Percentiles rank a stretch among this genome's conserved stretches.
phyloP scores from a whole-genome alignment of 1,140 invertebrate species.

The Triops longicaudatus region DNA sequence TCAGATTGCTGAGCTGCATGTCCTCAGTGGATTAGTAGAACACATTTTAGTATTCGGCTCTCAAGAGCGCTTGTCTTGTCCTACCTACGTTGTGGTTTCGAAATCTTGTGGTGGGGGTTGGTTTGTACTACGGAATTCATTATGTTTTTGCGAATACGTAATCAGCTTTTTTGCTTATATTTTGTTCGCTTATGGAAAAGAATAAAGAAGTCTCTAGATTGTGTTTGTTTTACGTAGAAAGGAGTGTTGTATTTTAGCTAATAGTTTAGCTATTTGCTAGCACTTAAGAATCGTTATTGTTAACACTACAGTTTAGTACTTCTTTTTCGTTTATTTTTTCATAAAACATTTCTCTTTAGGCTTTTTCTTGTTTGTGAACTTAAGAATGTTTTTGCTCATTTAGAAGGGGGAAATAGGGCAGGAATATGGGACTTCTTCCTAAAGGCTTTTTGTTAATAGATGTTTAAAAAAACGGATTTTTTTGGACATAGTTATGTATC shows the following conservation, averaged over 20 bases:
- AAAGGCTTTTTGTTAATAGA: not conserved
- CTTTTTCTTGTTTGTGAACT: not conserved
- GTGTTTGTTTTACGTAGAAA: not conserved
- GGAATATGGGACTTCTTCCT: not conserved
- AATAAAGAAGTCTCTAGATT: not conserved
- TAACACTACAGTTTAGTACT: not conserved
- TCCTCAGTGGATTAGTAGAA: not conserved
- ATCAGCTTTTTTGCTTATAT: not conserved
- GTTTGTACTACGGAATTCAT: too few species aligned
- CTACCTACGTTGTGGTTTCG: not conserved
- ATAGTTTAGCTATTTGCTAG: conserved; percentile 10
- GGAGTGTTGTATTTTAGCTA: too few species aligned
- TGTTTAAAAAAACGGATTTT: not conserved
- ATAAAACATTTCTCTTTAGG: not conserved
- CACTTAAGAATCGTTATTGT: not conserved
- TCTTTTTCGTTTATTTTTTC: not conserved
- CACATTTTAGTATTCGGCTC: not conserved
- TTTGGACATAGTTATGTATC: not conserved
- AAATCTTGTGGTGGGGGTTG: too few species aligned
- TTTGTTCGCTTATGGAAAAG: not conserved
- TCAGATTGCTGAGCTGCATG: conserved; percentile 13
- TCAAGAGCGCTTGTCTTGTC: not conserved
- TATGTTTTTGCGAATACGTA: not conserved
- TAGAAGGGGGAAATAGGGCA: not conserved
- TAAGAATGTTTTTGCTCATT: not conserved